Base-by-base conservation (phyloP, 2,113 vertebrate species). In the Lota lota region DNA sequence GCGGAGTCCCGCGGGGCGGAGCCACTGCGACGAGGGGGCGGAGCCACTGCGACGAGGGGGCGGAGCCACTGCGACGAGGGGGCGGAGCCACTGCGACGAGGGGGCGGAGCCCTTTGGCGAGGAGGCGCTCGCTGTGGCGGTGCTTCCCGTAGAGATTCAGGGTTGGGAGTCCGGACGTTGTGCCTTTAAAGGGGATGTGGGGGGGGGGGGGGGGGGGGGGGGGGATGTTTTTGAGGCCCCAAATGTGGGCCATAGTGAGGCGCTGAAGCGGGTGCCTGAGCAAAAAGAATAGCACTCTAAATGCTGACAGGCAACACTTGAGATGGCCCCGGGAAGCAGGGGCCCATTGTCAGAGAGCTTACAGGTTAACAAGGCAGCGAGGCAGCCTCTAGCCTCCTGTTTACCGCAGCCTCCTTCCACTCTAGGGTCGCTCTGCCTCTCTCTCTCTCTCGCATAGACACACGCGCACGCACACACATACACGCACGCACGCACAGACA, bases 251-350 rank as follows among this genome's bases (percentile, higher is more conserved):
- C 77, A 77, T 73, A 66, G 78, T 70, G 72, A 82, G 81, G 78
- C 54, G 51, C 73, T 80, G 74, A 77, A 81, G 75, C 71, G 16
- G 60, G 72, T 64, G 84, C 77, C 78, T 67, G 67, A 80, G 68
- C 79, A 84, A 73, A 86, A 87, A 87, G 74, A 85, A 40, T 2
- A 40, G 75, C 82, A 78, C 83, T 88, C 76, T 75, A 83, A 83
- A 81, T 70, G 70, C 68, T 84, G 83, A 87, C 86, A 86, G 79
- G 86, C 85, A 79, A 78, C 80, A 89, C 87, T 88, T 84, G 87
- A 89, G 86, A 87, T 79, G 64, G 50, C 79, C 79, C 36, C 21
- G 70, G 76, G 82, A 83, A 40, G 72, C 75, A 78, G 76, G 80
- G 83, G 76, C 86, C 85, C 76, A 79, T 89, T 89, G 84, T 87